Percentiles rank a stretch among this genome's conserved stretches.
Evolutionary conservation across 2,888 invertebrate species (phyloP).

Genomic region (Anoplius nigerrimus): DNA sequence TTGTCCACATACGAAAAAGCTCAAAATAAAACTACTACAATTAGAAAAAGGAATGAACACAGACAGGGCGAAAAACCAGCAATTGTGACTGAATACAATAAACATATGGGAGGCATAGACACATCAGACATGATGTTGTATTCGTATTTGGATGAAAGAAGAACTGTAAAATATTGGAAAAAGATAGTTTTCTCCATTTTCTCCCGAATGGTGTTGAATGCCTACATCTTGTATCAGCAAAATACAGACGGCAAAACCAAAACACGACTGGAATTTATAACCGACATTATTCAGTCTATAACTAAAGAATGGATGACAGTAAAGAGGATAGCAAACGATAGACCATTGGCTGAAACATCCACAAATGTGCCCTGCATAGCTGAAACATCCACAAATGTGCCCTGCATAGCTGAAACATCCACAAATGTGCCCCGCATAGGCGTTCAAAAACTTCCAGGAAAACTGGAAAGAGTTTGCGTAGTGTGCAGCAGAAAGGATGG

Average conservation of each 20-base stretch:
- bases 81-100: conserved; percentile 46
- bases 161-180: conserved; percentile 50
- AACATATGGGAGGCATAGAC: conserved; percentile 56
- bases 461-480: no score
- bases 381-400: no score
- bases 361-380: no score
- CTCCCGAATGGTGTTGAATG: conserved; percentile 54
- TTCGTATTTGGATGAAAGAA: no score
- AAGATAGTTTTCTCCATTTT: no score
- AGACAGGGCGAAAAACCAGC: conserved; percentile 33
- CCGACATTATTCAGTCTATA: conserved; percentile 33
- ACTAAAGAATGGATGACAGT: no score
- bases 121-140: conserved; percentile 56
- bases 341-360: no score
- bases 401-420: no score
- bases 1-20: no score
- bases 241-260: conserved; percentile 44
- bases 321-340: conserved; percentile 25
- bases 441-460: no score
- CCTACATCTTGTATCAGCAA: conserved; percentile 52
- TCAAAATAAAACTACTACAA: conserved; percentile 36
- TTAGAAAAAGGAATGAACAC: conserved; percentile 35
- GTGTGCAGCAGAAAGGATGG: no score
- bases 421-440: no score
- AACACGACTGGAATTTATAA: conserved; percentile 52